Percentiles rank a stretch among this genome's conserved stretches.
phyloP scores from a whole-genome alignment of 2,797 vertebrate species.

The Rhinatrema bivittatum region DNA sequence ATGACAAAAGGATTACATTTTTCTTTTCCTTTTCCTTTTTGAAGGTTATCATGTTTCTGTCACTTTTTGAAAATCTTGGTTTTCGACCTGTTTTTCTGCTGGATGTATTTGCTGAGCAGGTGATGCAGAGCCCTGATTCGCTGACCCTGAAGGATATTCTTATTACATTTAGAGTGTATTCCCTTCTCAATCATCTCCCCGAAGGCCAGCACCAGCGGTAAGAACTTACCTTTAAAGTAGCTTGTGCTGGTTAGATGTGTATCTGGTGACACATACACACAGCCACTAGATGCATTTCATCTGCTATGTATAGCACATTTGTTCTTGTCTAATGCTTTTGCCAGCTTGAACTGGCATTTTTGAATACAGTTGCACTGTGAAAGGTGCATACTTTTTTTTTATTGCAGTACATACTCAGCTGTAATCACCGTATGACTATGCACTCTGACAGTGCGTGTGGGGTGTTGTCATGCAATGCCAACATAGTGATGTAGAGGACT shows the following conservation, averaged over 20 bases:
- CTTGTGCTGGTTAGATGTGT: neutral
- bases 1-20: no score
- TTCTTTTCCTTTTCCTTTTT: conserved; percentile 21
- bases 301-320: conserved; percentile 1
- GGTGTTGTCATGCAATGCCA: no score
- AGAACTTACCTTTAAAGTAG: conserved; percentile 31
- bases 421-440: no score
- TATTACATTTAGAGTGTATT: conserved; percentile 60
- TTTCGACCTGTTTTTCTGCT: conserved; percentile 66
- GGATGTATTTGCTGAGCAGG: conserved; percentile 58
- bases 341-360: no score
- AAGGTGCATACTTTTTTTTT: no score
- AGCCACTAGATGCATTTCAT: neutral
- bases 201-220: conserved; percentile 53
- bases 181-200: conserved; percentile 64
- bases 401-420: no score
- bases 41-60: conserved; percentile 67
- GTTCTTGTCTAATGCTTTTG: conserved; percentile 1
- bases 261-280: neutral
- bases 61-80: conserved; percentile 50
- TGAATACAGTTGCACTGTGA: no score
- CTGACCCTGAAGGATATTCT: conserved; percentile 58
- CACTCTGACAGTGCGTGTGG: no score
- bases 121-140: conserved; percentile 48
- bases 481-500: no score